Evolutionary conservation across 1,140 invertebrate genomes (phyloP), one percentile per base, ranked within the genome.

Genomic region (Bombyx mori): DNA sequence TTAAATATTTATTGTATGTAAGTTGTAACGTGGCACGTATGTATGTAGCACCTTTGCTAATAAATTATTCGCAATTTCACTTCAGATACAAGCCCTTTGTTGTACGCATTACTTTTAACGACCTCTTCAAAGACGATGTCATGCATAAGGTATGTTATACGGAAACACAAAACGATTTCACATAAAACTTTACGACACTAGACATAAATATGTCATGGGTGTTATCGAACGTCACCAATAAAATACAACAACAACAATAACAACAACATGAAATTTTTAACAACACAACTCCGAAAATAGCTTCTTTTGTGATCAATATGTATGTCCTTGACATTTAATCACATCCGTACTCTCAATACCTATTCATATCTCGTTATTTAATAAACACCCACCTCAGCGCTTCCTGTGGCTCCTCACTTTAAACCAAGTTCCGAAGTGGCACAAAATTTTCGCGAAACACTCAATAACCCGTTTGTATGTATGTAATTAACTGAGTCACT

Each of bases 301-400:
- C 57, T 44, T 62, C 47, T 52, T 56, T 63, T 71, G 75, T 82
- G 78, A 82, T 85, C 79, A 73, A 85, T 85, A 81, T 78, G 62
- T 66, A 62, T 82, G 82, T 83, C 82, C 82, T 85, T 85, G 82
- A 85, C 82, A 83, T 82, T 85, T 45, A 52, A 68, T 75, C 62
- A 61, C 60, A 71, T 69, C 63, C 55, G 63, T 69, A 61, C 52
- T 54, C 59, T 65, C 57, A 71, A 66, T 60, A 68, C 55, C 61
- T 62, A 65, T 65, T 71, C 64, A 65, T 57, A 69, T 67, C 60
- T 70, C 66, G 57, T 72, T 69, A 71, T 71, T 71, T 55, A 77
- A 78, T 73, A 69, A 75, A 62, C 70, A 82, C 81, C 63, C 71
- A 82, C 79, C 79, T 82, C 76, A 35, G 26, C 26, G 8, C 51